Conservation (phyloP, 2,888 invertebrate species). For the Hyles lineata region DNA sequence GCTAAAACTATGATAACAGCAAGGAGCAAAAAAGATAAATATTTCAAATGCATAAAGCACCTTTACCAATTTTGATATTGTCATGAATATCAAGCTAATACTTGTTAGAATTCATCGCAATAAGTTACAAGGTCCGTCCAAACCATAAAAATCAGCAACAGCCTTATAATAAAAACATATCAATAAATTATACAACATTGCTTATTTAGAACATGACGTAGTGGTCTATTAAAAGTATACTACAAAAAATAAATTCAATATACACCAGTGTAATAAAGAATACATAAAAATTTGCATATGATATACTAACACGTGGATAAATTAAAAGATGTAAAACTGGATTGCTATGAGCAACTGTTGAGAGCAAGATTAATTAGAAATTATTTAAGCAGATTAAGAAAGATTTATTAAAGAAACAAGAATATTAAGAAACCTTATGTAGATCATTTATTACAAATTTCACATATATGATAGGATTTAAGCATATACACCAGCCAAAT, state of each 20-base stretch:
- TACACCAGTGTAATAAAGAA: background rate
- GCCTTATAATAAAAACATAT: background rate
- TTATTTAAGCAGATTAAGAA: too few relatives aligned
- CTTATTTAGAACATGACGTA: background rate
- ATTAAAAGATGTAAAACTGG: background rate
- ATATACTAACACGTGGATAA: background rate
- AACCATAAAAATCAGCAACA: background rate
- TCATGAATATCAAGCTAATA: too few relatives aligned
- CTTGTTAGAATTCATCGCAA: too few relatives aligned
- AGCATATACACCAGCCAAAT: too few relatives aligned
- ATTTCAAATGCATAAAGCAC: too few relatives aligned
- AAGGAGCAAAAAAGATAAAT: too few relatives aligned
- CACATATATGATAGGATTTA: too few relatives aligned
- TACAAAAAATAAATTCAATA: constrained; percentile 5
- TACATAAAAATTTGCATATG: constrained; percentile 10
- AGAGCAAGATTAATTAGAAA: background rate
- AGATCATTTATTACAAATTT: background rate
- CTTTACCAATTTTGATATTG: too few relatives aligned
- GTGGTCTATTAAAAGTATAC: background rate
- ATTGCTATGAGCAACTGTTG: background rate
- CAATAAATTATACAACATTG: background rate
- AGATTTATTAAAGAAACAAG: too few relatives aligned
- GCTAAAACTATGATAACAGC: too few relatives aligned
- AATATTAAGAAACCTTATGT: background rate
- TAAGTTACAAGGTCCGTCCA: too few relatives aligned